Base-by-base conservation (phyloP, 2,797 vertebrate species). In the Acanthurus lineatus region DNA sequence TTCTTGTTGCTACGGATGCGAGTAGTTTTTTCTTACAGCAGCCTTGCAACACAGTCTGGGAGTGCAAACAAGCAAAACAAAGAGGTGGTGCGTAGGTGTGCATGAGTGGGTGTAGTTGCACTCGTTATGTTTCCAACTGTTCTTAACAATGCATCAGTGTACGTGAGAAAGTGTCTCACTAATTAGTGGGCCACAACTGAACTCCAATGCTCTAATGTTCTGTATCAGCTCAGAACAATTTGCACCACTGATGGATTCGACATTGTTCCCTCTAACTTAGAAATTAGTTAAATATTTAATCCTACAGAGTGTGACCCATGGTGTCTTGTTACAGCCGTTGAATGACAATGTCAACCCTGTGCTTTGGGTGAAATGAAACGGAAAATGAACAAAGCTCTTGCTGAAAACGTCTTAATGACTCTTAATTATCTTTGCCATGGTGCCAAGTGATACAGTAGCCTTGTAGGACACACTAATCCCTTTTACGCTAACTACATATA, bases 331-430 rank as follows among this genome's bases (percentile, higher is more conserved):
- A 44, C 40, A 38, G 57, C 49, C 9, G 15, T 63, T 69, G 76
- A 78, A 76, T 64, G 86, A 79, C 81, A 82, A 81, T 9, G 28
- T 6, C 40, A 32, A 58, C 51, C 74, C 38, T 0, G 42, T 15
- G 76, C 73, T 86, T 77, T 71, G 72, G 70, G 76, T 17, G 53
- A 88, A 88, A 87, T 81, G 71, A 81, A 78, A 77, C 16, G 38
- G 74, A 86, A 88, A 91, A 89, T 87, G 81, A 85, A 84, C 82
- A 79, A 77, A 88, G 69, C 73, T 74, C 70, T 51, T 5, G 15
- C 6, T 2, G 73, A 81, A 84, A 86, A 80, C 2, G 14, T 70
- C 71, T 77, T 81, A 82, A 89, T 83, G 84, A 82, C 49, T 84
- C 75, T 76, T 84, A 86, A 86, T 88, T 80, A 76, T 79, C 77